Conservation (phyloP, 2,113 vertebrate species). For the Polyodon spathula region DNA sequence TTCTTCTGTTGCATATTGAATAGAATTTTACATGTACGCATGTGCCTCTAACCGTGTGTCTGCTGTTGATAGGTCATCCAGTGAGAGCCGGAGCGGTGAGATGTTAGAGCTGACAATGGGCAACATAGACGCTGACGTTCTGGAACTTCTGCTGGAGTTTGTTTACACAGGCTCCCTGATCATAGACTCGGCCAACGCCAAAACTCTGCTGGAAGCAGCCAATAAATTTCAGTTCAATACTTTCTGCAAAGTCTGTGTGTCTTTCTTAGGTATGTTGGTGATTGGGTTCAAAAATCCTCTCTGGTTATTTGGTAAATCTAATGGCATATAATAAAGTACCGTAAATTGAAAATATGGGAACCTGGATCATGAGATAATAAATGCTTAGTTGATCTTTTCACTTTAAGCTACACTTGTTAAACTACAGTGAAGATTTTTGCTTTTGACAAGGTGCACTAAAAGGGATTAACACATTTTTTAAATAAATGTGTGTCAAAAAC, state of each 20-base stretch:
- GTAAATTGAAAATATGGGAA: too few relatives aligned
- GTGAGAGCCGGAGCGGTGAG: slow-evolving; percentile 73
- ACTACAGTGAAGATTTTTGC: too few relatives aligned
- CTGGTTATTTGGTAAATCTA: too few relatives aligned
- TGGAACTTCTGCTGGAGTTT: slow-evolving; percentile 93
- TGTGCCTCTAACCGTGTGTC: slow-evolving; percentile 30
- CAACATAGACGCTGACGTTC: slow-evolving; percentile 82
- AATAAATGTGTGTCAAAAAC: too few relatives aligned
- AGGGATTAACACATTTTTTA: too few relatives aligned
- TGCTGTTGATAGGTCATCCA: slow-evolving; percentile 79
- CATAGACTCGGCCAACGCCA: slow-evolving; percentile 94
- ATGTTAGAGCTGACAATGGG: slow-evolving; percentile 89
- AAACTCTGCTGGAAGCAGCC: slow-evolving; percentile 92
- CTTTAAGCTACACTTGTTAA: too few relatives aligned
- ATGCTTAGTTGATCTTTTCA: too few relatives aligned
- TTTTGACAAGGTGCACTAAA: too few relatives aligned
- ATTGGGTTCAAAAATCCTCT: slow-evolving; percentile 46
- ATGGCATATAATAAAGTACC: too few relatives aligned
- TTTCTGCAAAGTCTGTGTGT: slow-evolving; percentile 97
- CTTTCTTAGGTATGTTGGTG: slow-evolving; percentile 80
- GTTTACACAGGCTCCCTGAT: slow-evolving; percentile 97
- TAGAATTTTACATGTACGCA: slow-evolving; percentile 19
- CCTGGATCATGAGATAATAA: too few relatives aligned
- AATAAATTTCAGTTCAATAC: slow-evolving; percentile 99
- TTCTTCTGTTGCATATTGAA: slow-evolving; percentile 39